These are phyloP conservation scores for Cepaea nemoralis DNA, from an alignment of 1,140 invertebrate genomes.

Conservation along the genomic window DNA sequence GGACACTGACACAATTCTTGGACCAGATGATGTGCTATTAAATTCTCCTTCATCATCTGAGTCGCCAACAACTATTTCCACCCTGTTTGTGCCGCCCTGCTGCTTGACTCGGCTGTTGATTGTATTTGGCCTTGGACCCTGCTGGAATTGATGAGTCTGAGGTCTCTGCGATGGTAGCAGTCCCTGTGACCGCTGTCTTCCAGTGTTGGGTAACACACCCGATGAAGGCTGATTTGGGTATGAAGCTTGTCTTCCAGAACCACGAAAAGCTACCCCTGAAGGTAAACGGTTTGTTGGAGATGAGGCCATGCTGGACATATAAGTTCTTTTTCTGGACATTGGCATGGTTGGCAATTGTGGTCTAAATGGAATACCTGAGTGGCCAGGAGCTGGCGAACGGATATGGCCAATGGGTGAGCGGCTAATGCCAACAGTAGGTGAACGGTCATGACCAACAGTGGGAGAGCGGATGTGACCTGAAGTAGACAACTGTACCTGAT, in stretches of 20 bases:
- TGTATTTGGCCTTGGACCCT: not conserved
- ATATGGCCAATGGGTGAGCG: no score
- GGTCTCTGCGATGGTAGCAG: not conserved
- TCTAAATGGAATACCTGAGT: not conserved
- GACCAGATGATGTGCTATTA: not conserved
- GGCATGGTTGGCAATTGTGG: not conserved
- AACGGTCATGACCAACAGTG: not conserved
- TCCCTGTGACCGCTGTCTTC: not conserved
- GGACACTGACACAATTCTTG: not conserved
- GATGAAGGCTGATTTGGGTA: not conserved
- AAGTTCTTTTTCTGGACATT: not conserved
- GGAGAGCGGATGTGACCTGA: not conserved
- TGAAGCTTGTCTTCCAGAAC: not conserved
- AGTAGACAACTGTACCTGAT: not conserved
- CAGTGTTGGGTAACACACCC: not conserved
- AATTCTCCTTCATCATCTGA: not conserved
- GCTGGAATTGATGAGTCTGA: not conserved
- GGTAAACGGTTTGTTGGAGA: not conserved
- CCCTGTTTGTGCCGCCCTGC: not conserved
- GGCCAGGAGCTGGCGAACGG: not conserved
- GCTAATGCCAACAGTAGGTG: no score
- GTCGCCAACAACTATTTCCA: conserved; percentile 3
- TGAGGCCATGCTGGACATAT: not conserved
- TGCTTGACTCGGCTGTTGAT: not conserved
- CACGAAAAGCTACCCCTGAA: not conserved